Percentiles rank a stretch among this genome's conserved stretches.
phyloP scores from a whole-genome alignment of 2,888 invertebrate species.

The Dynastes grantii region DNA sequence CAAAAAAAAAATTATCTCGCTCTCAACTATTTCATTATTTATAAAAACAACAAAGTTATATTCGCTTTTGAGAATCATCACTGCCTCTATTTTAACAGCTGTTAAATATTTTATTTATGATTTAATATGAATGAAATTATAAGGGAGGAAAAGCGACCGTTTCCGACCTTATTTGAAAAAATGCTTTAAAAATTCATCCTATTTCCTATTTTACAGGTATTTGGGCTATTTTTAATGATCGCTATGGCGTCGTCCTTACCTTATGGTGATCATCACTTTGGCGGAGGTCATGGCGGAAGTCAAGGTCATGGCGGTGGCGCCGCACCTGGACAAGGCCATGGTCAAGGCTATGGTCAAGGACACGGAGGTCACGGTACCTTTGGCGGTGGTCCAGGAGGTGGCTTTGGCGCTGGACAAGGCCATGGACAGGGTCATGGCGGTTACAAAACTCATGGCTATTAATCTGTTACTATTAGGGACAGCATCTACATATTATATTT shows the following conservation, averaged over 20 bases:
- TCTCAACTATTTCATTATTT: no score
- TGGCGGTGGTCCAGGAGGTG: slow-evolving; percentile 50
- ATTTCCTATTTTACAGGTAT: no score
- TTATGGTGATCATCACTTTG: slow-evolving; percentile 13
- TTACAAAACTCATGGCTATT: slow-evolving; percentile 38
- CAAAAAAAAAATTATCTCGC: no score
- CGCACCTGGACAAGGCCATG: slow-evolving; percentile 39
- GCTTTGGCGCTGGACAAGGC: slow-evolving; percentile 47
- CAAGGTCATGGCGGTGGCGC: slow-evolving; percentile 34
- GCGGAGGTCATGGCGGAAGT: slow-evolving; percentile 23
- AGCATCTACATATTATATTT: no score
- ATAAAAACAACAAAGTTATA: no score
- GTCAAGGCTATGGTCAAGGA: slow-evolving; percentile 27
- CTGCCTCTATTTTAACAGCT: no score
- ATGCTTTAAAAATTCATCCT: no score
- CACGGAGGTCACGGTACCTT: slow-evolving; percentile 38
- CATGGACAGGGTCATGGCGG: slow-evolving; percentile 50
- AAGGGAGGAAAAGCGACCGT: no score
- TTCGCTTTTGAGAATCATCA: no score
- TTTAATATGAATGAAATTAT: no score
- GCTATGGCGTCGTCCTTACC: slow-evolving; percentile 15
- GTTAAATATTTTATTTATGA: no score
- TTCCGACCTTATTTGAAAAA: no score
- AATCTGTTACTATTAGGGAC: neutral
- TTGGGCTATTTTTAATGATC: neutral